phyloP scores from a whole-genome alignment of 2,888 invertebrate genomes.

The Tipula vernalis region DNA sequence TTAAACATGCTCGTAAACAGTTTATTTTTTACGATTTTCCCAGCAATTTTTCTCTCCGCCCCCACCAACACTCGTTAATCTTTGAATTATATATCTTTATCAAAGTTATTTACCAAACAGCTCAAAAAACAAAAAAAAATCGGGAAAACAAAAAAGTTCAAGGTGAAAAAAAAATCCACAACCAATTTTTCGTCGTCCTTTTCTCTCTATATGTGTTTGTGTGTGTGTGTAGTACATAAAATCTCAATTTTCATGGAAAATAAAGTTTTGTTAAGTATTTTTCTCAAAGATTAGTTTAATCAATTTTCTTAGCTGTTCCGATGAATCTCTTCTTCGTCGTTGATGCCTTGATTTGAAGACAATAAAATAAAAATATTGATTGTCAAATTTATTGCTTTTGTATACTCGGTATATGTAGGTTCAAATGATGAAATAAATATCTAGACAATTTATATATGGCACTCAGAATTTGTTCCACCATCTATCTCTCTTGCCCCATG shows the following conservation, averaged over 20 bases:
- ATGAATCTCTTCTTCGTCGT: neutral
- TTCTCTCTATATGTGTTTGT: neutral
- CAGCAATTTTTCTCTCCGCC: neutral
- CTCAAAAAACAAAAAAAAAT: neutral
- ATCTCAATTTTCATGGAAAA: neutral
- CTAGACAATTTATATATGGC: neutral
- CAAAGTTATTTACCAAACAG: neutral
- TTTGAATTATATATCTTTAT: neutral
- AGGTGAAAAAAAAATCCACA: neutral
- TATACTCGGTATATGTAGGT: neutral
- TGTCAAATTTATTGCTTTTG: neutral
- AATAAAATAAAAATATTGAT: neutral
- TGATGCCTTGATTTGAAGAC: neutral
- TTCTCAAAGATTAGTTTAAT: slow-evolving; percentile 4
- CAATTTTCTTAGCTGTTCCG: neutral
- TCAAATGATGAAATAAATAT: neutral
- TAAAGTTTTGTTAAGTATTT: neutral
- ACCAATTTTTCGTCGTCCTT: neutral
- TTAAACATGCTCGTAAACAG: neutral
- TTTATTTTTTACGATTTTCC: neutral
- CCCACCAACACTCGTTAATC: neutral
- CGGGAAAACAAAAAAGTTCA: neutral
- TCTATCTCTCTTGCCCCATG: neutral
- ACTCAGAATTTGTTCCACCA: neutral
- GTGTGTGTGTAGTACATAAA: neutral